Base-by-base conservation (phyloP, 2,113 vertebrate genomes). In the Trogon melanurus region DNA sequence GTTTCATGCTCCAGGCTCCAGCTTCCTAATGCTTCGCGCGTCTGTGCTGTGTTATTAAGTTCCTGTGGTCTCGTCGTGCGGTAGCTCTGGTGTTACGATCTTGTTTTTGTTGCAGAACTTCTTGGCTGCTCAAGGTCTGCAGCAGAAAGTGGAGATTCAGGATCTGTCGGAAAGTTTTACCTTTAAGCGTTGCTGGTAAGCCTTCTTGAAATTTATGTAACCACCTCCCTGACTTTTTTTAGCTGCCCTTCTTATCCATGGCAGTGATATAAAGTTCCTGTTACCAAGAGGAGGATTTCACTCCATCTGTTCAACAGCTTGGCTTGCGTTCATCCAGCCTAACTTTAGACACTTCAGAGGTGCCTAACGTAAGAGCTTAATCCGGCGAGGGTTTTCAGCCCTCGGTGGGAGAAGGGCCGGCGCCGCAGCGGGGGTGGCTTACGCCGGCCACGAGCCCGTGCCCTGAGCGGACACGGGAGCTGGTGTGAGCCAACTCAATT, bases 241-340 rank as follows among this genome's bases (percentile, higher is more conserved):
- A 96, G 95, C 92, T 93, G 93, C 92, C 96, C 96, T 96, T 97
- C 92, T 96, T 96, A 93, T 95, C 95, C 50, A 20, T 92, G 92
- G 96, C 96, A 89, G 83, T 51, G 93, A 71, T 96, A 95, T 76
- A 93, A 95, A 96, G 96, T 96, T 96, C 95, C 94, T 95, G 95
- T 95, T 96, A 94, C 91, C 93, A 92, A 86, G 96, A 96, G 92
- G 91, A 96, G 96, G 96, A 97, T 97, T 97, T 97, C 70, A 65
- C 88, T 97, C 96, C 93, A 96, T 96, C 96, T 96, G 95, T 95
- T 97, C 96, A 84, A 29, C 96, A 96, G 93, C 96, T 96, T 96
- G 93, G 94, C 95, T 96, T 6, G 53, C 73, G 17, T 87, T 97
- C 95, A 96, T 95, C 95, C 94, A 95, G 89, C 72, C 96, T 96